Conservation (phyloP, 2,113 vertebrate species). For the Sinocyclocheilus anophthalmus region DNA sequence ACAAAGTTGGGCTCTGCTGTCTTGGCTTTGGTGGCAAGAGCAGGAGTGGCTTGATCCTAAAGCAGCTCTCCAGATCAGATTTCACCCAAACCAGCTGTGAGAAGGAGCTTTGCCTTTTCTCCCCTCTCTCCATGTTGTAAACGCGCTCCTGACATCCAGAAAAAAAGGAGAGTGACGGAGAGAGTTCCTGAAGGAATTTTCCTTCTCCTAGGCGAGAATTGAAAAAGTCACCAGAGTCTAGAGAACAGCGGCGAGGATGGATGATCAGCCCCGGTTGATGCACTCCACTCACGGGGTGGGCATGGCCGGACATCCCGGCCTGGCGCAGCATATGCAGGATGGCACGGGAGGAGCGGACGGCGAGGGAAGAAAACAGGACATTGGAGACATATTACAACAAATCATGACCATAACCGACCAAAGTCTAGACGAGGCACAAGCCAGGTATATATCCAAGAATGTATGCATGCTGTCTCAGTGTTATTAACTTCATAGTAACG, state of each 20-base stretch:
- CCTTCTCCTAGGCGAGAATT: conserved; percentile 59
- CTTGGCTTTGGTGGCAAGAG: conserved; percentile 63
- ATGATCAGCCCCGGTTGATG: conserved; percentile 96
- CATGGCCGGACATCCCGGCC: conserved; percentile 95
- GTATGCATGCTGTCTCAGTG: not conserved
- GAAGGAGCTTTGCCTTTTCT: conserved; percentile 68
- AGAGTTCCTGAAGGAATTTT: conserved; percentile 45
- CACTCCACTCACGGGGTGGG: conserved; percentile 91
- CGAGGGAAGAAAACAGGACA: conserved; percentile 97
- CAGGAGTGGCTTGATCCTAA: conserved; percentile 79
- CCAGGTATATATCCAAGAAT: conserved; percentile 81
- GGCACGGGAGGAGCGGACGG: conserved; percentile 89
- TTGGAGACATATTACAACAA: conserved; percentile 98
- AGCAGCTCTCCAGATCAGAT: conserved; percentile 80
- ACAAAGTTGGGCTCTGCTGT: conserved; percentile 63
- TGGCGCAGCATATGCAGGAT: conserved; percentile 96
- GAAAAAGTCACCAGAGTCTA: conserved; percentile 67
- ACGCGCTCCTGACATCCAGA: conserved; percentile 61
- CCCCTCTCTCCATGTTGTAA: conserved; percentile 59
- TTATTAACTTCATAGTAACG: not conserved
- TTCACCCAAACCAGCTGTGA: conserved; percentile 77
- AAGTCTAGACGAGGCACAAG: conserved; percentile 98
- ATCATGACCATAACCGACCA: conserved; percentile 99
- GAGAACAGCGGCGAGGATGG: conserved; percentile 81
- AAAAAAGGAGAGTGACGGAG: conserved; percentile 63